Percentiles rank a stretch among this genome's conserved stretches.
phyloP scores from a whole-genome alignment of 2,888 invertebrate species.

The Drosophila prostipennis region DNA sequence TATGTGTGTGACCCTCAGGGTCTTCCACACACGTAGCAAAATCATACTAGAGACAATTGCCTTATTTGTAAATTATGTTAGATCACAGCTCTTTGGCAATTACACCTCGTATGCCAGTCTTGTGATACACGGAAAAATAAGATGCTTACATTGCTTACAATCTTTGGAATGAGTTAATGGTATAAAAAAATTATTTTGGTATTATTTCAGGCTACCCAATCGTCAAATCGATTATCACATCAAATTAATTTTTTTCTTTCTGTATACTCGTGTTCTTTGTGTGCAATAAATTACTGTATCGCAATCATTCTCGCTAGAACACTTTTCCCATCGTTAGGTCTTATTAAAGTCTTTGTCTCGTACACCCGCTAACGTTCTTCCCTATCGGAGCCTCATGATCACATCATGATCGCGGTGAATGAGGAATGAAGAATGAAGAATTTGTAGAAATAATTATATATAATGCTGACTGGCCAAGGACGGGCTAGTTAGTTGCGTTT shows the following conservation, averaged over 20 bases:
- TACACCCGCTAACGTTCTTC: constrained; percentile 29
- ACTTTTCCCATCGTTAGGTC: constrained; percentile 64
- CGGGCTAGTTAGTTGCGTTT: constrained; percentile 69
- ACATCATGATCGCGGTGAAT: constrained; percentile 13
- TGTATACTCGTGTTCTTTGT: neutral
- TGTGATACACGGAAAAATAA: neutral
- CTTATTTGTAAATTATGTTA: constrained; percentile 37
- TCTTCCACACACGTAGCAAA: constrained; percentile 26
- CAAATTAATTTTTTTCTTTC: neutral
- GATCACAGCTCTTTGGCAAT: constrained; percentile 34
- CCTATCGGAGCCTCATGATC: constrained; percentile 28
- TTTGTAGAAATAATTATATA: constrained; percentile 73
- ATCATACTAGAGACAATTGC: constrained; percentile 19
- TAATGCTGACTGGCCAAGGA: constrained; percentile 71
- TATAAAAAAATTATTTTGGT: too few species aligned
- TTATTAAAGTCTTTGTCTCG: constrained; percentile 51
- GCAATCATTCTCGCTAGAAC: constrained; percentile 54
- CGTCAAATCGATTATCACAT: neutral
- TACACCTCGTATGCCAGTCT: constrained; percentile 1
- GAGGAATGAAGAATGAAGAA: constrained; percentile 46
- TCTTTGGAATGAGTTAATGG: too few species aligned
- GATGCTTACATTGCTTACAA: neutral
- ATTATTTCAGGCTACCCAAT: neutral
- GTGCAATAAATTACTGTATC: constrained; percentile 48
- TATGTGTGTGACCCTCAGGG: constrained; percentile 32